phyloP scores from a whole-genome alignment of 2,888 invertebrate genomes.

The Eristalinus sepulchralis region DNA sequence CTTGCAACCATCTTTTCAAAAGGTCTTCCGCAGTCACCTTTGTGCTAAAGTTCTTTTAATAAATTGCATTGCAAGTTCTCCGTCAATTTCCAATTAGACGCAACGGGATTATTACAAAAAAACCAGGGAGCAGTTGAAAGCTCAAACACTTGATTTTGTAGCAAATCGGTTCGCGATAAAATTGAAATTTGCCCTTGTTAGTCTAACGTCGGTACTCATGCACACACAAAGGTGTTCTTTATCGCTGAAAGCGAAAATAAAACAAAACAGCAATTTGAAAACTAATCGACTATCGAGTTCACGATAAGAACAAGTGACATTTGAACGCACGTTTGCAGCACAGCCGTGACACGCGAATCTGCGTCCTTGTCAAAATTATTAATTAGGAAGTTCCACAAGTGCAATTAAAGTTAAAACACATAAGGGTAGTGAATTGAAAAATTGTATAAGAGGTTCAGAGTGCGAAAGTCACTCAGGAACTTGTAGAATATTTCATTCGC shows the following conservation, averaged over 20 bases:
- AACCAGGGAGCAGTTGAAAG: background rate
- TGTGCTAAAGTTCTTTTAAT: background rate
- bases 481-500: background rate
- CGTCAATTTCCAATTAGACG: background rate
- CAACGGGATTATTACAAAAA: background rate
- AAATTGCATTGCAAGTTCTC: background rate
- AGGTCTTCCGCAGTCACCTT: no score
- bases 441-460: conserved; percentile 30
- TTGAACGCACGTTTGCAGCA: background rate
- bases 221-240: background rate
- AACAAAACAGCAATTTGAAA: background rate
- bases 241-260: background rate
- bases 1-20: no score
- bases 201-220: background rate
- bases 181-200: background rate
- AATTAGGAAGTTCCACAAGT: background rate
- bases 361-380: no score
- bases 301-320: background rate
- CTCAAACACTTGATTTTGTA: background rate
- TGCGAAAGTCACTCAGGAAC: background rate
- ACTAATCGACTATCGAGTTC: background rate
- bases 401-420: background rate
- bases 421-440: background rate
- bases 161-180: background rate
- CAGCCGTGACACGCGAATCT: background rate